phyloP scores from a whole-genome alignment of 2,113 vertebrate genomes.

The Rhizomys pruinosus region DNA sequence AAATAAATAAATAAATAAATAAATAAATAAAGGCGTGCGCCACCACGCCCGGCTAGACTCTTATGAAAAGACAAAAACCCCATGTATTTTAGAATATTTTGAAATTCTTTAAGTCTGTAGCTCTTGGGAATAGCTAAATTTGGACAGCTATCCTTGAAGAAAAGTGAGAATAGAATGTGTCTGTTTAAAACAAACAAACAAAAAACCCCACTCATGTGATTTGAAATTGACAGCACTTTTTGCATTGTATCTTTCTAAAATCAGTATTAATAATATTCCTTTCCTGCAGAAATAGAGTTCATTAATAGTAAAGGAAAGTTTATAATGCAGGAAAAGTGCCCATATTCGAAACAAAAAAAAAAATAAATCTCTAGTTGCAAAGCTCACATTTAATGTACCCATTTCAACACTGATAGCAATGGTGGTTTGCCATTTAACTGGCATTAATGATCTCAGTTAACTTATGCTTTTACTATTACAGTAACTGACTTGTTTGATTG shows the following conservation, averaged over 20 bases:
- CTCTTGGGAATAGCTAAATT: not conserved
- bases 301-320: slow-evolving; percentile 8
- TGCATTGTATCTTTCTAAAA: not conserved
- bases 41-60: no score
- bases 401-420: slow-evolving; percentile 74
- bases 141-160: not conserved
- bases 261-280: not conserved
- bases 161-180: not conserved
- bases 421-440: slow-evolving; percentile 81
- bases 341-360: slow-evolving; percentile 59
- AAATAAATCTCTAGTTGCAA: slow-evolving; percentile 77
- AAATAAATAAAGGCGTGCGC: no score
- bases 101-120: not conserved
- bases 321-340: slow-evolving; percentile 26
- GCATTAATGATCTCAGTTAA: slow-evolving; percentile 80
- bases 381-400: slow-evolving; percentile 77
- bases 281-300: slow-evolving; percentile 26
- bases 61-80: not conserved
- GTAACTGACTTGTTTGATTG: slow-evolving; percentile 77
- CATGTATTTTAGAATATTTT: not conserved
- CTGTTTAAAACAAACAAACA: slow-evolving; percentile 50
- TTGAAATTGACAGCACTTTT: not conserved
- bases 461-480: slow-evolving; percentile 71
- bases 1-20: no score
- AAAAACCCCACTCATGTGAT: no score